Evolutionary conservation across 1,140 invertebrate species (phyloP), one percentile per base, ranked within the genome.

Genomic region (Brevipalpus yothersi): DNA sequence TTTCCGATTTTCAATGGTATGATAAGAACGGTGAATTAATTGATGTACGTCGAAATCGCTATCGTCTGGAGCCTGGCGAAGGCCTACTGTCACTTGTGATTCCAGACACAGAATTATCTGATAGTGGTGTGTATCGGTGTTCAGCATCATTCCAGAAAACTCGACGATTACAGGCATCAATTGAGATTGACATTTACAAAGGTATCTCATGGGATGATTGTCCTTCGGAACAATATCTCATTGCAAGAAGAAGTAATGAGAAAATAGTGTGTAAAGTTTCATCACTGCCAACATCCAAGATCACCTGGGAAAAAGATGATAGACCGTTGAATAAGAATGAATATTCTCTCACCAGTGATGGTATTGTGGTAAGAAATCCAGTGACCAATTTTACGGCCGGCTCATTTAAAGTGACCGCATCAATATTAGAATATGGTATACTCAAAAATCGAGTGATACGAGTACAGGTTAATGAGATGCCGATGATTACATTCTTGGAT

Each of bases 301-400:
- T 92, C 13, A 82, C 84, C 67, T 92, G 86, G 88, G 75, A 80
- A 53, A 81, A 81, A 68, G 81, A 88, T 69, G 80, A 79, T n/a
- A 73, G 79, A 63, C 69, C 73, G 51, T 74, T 81, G 9, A 62
- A 61, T 13, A 63, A 61, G 31, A 77, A 78, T 43, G 78, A 80
- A 65, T 86, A 84, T 64, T 76, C 85, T 11, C 77, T 83, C 57
- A 79, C 82, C 60, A 74, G 77, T 0, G 79, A 86, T 64, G 84
- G 85, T 1, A 71, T 92, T 12, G 70, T 80, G 21, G 85, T 91
- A 59, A 80, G 79, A 62, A 80, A 83, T 65, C 81, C 88, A 0
- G 75, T 78, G 53, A 80, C 84, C 68, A 76, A 77, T 17, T 86
- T 91, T 68, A 84, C 90, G 56, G 63, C 42, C 1, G 61, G 61